These are phyloP conservation scores for Muscicapa striata DNA, from an alignment of 2,797 vertebrate genomes.

Conservation along the genomic window DNA sequence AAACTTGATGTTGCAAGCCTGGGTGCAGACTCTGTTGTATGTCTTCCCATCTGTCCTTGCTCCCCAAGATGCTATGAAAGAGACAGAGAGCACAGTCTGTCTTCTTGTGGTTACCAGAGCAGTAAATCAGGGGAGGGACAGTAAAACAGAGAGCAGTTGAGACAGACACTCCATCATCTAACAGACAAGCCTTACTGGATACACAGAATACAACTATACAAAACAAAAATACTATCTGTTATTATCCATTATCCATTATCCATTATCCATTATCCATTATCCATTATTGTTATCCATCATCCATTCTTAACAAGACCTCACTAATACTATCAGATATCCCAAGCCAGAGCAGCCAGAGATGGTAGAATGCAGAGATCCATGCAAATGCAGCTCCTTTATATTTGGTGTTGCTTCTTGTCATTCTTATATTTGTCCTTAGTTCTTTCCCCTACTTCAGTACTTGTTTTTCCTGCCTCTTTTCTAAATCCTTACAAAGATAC, in stretches of 20 bases:
- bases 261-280: background rate
- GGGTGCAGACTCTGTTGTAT: background rate
- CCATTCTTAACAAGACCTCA: background rate
- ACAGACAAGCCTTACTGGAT: background rate
- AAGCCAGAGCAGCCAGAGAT: background rate
- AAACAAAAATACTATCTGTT: background rate
- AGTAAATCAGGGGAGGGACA: background rate
- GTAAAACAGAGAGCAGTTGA: background rate
- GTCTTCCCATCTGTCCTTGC: background rate
- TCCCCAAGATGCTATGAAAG: background rate
- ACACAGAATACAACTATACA: background rate
- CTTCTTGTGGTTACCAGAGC: background rate
- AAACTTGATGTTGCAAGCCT: background rate
- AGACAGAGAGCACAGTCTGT: background rate
- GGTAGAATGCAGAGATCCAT: background rate
- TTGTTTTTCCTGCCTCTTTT: background rate
- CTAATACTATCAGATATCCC: background rate
- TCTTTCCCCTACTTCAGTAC: background rate
- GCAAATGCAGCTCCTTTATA: background rate
- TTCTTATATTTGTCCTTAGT: background rate
- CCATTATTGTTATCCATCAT: background rate
- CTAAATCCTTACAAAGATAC: background rate
- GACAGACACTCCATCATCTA: background rate
- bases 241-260: background rate
- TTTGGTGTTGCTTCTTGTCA: background rate